Percentiles rank a stretch among this genome's conserved stretches.
These are phyloP conservation scores for Drosophila incognita DNA, from an alignment of 2,888 invertebrate genomes.

Conservation along the genomic window DNA sequence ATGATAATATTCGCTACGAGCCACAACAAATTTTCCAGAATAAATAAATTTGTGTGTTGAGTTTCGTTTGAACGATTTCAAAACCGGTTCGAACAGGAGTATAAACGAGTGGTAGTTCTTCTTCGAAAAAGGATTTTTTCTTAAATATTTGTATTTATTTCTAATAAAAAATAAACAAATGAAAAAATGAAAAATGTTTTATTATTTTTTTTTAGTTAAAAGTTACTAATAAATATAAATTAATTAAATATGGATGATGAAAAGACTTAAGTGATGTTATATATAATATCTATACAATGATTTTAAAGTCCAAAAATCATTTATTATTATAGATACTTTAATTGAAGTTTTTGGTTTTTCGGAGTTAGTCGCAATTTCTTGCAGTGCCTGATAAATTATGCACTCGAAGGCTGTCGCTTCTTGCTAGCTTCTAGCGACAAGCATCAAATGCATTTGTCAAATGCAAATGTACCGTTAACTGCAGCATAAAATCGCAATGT, in stretches of 20 bases:
- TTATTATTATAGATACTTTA: neutral
- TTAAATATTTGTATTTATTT: neutral
- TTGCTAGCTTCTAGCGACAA: conserved; percentile 9
- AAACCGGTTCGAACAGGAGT: neutral
- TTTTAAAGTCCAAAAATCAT: neutral
- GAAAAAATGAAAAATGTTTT: neutral
- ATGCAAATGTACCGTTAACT: conserved; percentile 44
- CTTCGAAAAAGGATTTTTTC: neutral
- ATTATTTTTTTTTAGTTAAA: neutral
- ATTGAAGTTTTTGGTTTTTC: neutral
- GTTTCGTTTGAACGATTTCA: neutral
- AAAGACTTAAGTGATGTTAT: neutral
- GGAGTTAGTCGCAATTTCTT: conserved; percentile 6
- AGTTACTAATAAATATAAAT: neutral
- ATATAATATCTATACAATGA: neutral
- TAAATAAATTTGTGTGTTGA: neutral
- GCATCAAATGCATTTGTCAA: conserved; percentile 24
- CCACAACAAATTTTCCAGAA: neutral
- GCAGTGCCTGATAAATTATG: conserved; percentile 31
- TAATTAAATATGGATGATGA: neutral
- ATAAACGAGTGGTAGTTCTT: neutral
- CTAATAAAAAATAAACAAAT: neutral
- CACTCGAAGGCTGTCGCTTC: conserved; percentile 12
- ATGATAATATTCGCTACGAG: neutral
- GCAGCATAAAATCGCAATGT: conserved; percentile 17